A percentile compares a stretch with the other conserved stretches of the same genome.
These are phyloP conservation scores for Zoanthus sociatus DNA, from an alignment of 92 coral and sea anemone genomes.

Conservation along the genomic window DNA sequence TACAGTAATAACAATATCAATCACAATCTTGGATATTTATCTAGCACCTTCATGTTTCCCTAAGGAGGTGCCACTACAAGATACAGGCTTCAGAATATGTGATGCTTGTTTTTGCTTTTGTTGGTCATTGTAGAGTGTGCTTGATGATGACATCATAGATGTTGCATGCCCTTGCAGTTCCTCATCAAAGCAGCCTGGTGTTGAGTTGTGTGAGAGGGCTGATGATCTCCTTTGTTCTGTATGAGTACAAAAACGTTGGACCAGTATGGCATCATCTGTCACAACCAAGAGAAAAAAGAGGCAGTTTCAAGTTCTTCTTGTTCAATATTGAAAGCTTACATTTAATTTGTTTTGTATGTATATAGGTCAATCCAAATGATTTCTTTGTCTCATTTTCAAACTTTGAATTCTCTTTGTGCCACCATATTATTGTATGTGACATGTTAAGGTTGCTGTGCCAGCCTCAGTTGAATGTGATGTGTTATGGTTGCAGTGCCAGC, in stretches of 20 bases:
- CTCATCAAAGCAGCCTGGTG: not conserved
- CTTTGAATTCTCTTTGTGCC: too few relatives aligned
- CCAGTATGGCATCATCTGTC: not conserved
- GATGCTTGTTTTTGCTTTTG: not conserved
- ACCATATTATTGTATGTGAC: too few relatives aligned
- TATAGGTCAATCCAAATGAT: too few relatives aligned
- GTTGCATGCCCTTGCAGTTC: not conserved
- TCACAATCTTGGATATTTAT: not conserved
- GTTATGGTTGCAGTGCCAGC: too few relatives aligned
- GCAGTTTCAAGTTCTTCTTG: too few relatives aligned
- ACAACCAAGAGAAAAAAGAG: not conserved
- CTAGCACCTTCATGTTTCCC: constrained; percentile 18
- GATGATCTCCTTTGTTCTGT: not conserved
- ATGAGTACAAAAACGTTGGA: not conserved
- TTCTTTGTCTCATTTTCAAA: too few relatives aligned
- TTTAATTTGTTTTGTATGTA: too few relatives aligned
- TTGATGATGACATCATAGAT: not conserved
- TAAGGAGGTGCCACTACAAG: not conserved
- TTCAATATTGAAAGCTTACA: too few relatives aligned
- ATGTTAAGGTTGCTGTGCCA: too few relatives aligned
- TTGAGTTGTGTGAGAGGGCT: not conserved
- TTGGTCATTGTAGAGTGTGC: not conserved
- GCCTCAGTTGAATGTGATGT: not conserved
- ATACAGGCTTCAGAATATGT: not conserved
- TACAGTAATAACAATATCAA: not conserved